phyloP scores from a whole-genome alignment of 1,140 invertebrate species.

The Ooceraea biroi region DNA sequence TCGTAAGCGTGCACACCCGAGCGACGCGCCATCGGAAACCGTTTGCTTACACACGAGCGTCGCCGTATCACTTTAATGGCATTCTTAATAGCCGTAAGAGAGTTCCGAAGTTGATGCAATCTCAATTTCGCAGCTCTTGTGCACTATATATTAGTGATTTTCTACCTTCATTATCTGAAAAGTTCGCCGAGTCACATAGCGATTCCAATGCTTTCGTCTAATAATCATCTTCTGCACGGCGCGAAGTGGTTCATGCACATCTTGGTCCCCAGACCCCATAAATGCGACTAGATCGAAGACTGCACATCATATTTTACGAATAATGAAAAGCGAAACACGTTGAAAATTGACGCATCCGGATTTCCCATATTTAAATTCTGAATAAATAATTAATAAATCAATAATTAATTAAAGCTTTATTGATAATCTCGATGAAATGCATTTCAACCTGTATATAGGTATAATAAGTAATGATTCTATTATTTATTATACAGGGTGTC shows the following conservation, averaged over 20 bases:
- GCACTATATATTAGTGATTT: slow-evolving; percentile 60
- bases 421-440: too few species aligned
- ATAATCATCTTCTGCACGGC: slow-evolving; percentile 43
- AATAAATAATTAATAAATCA: too few species aligned
- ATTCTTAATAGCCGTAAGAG: slow-evolving; percentile 58
- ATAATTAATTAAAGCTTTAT: too few species aligned
- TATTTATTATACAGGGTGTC: too few species aligned
- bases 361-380: neutral
- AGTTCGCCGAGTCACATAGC: slow-evolving; percentile 54
- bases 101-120: slow-evolving; percentile 61
- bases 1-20: slow-evolving; percentile 11
- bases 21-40: slow-evolving; percentile 54
- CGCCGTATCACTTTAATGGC: slow-evolving; percentile 56
- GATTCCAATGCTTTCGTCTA: slow-evolving; percentile 32
- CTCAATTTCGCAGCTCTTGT: slow-evolving; percentile 59
- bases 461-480: too few species aligned
- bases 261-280: neutral
- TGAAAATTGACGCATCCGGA: neutral
- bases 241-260: slow-evolving; percentile 15
- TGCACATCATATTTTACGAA: neutral
- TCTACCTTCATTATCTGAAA: slow-evolving; percentile 52
- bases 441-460: too few species aligned
- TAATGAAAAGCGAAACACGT: neutral
- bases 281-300: neutral
- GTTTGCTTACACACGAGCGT: slow-evolving; percentile 49